phyloP scores from a whole-genome alignment of 2,888 invertebrate species.

The Mamestra brassicae region DNA sequence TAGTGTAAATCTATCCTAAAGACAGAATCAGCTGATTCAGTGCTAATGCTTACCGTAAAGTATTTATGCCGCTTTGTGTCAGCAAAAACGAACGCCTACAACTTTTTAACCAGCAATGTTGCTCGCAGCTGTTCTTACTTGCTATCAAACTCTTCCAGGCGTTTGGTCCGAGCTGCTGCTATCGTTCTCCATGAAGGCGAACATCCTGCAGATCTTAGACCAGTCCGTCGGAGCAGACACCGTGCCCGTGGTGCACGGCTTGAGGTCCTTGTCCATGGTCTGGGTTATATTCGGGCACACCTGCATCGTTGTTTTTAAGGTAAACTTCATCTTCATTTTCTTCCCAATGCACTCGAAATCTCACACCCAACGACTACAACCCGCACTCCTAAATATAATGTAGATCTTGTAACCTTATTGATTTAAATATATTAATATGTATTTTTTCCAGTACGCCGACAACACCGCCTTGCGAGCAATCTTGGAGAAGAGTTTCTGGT shows the following conservation, averaged over 20 bases:
- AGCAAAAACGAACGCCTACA: conserved; percentile 5
- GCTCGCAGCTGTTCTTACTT: not conserved
- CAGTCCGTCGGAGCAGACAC: conserved; percentile 95
- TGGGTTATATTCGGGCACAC: conserved; percentile 94
- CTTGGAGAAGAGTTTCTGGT: conserved; percentile 94
- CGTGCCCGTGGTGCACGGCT: conserved; percentile 94
- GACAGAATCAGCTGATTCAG: too few relatives aligned
- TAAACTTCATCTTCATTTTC: conserved; percentile 44
- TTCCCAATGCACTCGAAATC: too few relatives aligned
- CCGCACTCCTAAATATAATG: too few relatives aligned
- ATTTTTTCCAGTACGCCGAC: conserved; percentile 92
- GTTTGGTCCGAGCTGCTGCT: conserved; percentile 93
- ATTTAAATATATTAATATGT: not conserved
- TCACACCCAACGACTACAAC: too few relatives aligned
- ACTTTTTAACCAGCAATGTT: not conserved
- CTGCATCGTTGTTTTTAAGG: conserved; percentile 95
- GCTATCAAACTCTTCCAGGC: conserved; percentile 80
- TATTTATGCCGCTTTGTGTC: not conserved
- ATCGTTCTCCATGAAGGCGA: conserved; percentile 95
- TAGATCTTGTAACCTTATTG: too few relatives aligned
- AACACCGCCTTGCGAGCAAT: conserved; percentile 93
- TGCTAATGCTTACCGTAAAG: too few relatives aligned
- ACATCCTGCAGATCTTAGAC: conserved; percentile 95
- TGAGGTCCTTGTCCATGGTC: conserved; percentile 92
- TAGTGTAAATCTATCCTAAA: too few relatives aligned